Evolutionary conservation across 2,797 vertebrate genomes (phyloP).

Genomic region (Cynodonichthys magdalenae): DNA sequence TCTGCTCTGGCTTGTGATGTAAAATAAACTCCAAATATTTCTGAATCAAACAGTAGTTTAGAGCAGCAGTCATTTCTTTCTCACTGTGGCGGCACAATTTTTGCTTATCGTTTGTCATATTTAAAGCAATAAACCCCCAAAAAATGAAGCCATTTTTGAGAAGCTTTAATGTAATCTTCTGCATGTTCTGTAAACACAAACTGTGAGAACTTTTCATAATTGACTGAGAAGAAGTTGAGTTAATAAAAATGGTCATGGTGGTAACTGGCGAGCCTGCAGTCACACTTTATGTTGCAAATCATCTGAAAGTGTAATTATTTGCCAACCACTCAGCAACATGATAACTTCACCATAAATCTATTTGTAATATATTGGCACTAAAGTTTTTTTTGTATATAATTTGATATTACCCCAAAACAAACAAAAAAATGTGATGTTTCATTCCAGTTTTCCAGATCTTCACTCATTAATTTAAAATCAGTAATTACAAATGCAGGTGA

Average conservation of each 20-base stretch:
- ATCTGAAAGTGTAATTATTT: conserved; percentile 34
- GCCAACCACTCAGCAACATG: conserved; percentile 33
- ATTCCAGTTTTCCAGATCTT: conserved; percentile 39
- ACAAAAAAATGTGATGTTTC: no score
- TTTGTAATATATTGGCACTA: conserved; percentile 21
- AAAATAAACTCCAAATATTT: conserved; percentile 43
- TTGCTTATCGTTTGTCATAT: conserved; percentile 49
- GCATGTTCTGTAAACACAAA: not conserved
- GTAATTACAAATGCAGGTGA: conserved; percentile 19
- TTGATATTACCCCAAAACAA: no score
- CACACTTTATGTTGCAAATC: conserved; percentile 9
- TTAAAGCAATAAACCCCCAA: conserved; percentile 23
- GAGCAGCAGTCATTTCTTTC: conserved; percentile 34
- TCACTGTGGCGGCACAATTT: conserved; percentile 39
- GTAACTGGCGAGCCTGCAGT: conserved; percentile 22
- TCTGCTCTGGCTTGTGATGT: conserved; percentile 28
- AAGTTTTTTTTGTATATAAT: conserved; percentile 13
- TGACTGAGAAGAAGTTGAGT: conserved; percentile 8
- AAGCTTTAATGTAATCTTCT: not conserved
- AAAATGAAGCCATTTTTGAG: not conserved
- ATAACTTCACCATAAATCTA: conserved; percentile 39
- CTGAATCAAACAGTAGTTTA: conserved; percentile 45
- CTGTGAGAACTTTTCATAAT: conserved; percentile 26
- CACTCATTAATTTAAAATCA: conserved; percentile 24
- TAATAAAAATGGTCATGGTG: not conserved